phyloP scores from a whole-genome alignment of 1,140 invertebrate genomes.

The Microplitis mediator region DNA sequence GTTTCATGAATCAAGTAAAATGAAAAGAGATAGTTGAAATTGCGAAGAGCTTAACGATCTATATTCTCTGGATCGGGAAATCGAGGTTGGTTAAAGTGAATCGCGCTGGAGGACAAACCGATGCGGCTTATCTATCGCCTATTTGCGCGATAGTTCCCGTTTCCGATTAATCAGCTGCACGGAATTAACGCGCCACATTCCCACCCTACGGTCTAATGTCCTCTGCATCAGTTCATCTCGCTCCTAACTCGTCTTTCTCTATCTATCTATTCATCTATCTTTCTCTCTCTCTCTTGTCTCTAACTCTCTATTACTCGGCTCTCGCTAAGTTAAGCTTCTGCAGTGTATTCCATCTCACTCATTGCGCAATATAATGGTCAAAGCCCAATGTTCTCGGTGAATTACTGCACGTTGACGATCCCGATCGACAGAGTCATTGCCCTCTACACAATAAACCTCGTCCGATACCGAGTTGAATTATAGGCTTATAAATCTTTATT shows the following conservation, averaged over 20 bases:
- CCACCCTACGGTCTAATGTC: slow-evolving; percentile 19
- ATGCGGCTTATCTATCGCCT: slow-evolving; percentile 56
- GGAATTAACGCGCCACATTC: slow-evolving; percentile 52
- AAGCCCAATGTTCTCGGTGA: slow-evolving; percentile 11
- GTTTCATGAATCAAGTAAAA: slow-evolving; percentile 19
- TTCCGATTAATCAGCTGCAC: slow-evolving; percentile 57
- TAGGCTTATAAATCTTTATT: no score
- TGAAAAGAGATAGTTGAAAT: background rate
- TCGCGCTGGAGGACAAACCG: slow-evolving; percentile 45
- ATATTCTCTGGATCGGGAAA: slow-evolving; percentile 43
- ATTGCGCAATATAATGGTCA: slow-evolving; percentile 8
- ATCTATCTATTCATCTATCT: no score
- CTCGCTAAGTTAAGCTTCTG: background rate
- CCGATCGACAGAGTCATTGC: background rate
- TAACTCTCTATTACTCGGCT: no score
- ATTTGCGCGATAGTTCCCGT: slow-evolving; percentile 58
- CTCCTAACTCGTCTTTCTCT: slow-evolving; percentile 21
- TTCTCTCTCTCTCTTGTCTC: background rate
- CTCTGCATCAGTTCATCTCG: slow-evolving; percentile 3
- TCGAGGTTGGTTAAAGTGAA: slow-evolving; percentile 46
- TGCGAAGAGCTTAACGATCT: slow-evolving; percentile 36
- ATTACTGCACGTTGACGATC: slow-evolving; percentile 9
- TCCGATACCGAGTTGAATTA: background rate
- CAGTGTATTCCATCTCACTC: background rate
- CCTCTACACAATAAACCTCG: background rate